Base-by-base conservation (phyloP, 2,113 vertebrate genomes). In the Lasiurus borealis region DNA sequence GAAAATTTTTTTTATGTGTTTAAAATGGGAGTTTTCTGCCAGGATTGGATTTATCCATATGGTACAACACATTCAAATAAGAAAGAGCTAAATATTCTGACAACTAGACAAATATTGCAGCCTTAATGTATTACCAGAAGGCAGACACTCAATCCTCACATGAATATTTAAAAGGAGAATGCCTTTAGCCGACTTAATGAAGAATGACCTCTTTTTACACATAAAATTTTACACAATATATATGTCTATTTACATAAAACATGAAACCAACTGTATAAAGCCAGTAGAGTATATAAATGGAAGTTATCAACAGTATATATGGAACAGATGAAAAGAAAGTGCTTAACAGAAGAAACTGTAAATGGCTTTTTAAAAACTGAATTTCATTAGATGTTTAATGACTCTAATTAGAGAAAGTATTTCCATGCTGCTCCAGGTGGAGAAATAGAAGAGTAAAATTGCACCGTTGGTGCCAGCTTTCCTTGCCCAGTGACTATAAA, bases 291-390 rank as follows among this genome's bases (percentile, higher is more conserved):
- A 59, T 66, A 88, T 68, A 81, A 90, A 85, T 34, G 52, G 46
- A 29, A 88, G 78, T 85, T 77, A 83, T 62, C 83, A 94, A 80
- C 29, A 54, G 66, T 15, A 48, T 88, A 75, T 57, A 85, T 44
- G 69, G 46, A 50, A 91, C 64, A 87, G 93, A 93, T 68, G 31
- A 92, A 94, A 84, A 96, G n/a, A 95, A 95, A 90, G 1, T 88
- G 62, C 62, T 90, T 64, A 87, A 83, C 16, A 96, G 85, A 90
- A 89, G 46, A 93, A 95, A 77, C 90, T 59, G 62, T 29, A 81
- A 89, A 93, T 36, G 72, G 21, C 52, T 86, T 96, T 78, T 82
- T 62, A 50, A 73, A 94, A 95, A 93, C n/a, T 36, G 76, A 86
- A 46, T 76, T 73, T 93, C 85, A 90, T 73, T 81, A 87, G 85